Base-by-base conservation (phyloP, 2,113 vertebrate genomes). In the Psettodes erumei region DNA sequence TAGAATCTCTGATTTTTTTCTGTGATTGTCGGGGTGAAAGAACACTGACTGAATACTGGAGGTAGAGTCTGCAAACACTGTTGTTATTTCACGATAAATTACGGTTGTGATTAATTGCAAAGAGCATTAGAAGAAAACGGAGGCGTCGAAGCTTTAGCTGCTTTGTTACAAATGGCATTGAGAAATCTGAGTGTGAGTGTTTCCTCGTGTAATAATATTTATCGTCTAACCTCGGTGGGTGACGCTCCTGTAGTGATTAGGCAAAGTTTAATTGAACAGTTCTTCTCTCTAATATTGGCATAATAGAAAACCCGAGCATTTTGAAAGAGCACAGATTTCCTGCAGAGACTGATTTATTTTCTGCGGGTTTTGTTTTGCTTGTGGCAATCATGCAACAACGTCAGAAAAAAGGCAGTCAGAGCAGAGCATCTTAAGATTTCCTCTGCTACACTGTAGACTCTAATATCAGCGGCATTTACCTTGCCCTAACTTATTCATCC, bases 401-500 rank as follows among this genome's bases (percentile, higher is more conserved):
- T 50, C 21, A 50, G 16, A 18, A 19, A 18, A 21, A 21, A 40
- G 15, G 38, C 23, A 70, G 28, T 37, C 28, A 32, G 27, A 43
- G 8, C 3, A 1, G 23, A 38, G 16, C 23, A 54, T 27, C 8
- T 27, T n/a, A 27, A n/a, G 35, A n/a, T 15, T 30, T 55, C 23
- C n/a, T n/a, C 11, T 10, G 9, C 15, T 40, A 43, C 35, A 16
- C 13, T 48, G 15, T 23, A 48, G 9, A 10, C 38, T 78, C 75
- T 55, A 45, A 76, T 62, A 27, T 63, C n/a, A 6, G 23, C 13
- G 50, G 27, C 12, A 50, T 68, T 62, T 37, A 61, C 64, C 15
- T 15, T 5, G 6, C 43, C 21, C 12, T 42, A 11, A 75, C 59
- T 33, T 12, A 50, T 19, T 61, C 54, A 19, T 28, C 38, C 23